Percentiles rank a stretch among this genome's conserved stretches.
Evolutionary conservation across 2,797 vertebrate species (phyloP).

Genomic region (Sebastes trivittatus): DNA sequence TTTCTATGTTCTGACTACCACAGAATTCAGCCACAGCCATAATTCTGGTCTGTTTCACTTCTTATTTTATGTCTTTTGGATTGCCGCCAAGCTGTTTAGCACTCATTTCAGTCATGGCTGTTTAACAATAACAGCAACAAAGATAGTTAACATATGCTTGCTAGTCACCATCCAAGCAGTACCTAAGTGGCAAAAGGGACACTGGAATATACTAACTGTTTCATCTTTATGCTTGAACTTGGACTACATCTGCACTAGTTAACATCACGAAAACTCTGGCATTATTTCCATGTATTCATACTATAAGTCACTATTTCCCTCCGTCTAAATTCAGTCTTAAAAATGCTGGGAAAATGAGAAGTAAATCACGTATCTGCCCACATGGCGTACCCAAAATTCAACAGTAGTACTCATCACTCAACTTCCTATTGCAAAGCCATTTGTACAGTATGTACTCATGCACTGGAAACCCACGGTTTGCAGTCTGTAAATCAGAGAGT

Average conservation of each 20-base stretch:
- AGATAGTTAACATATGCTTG: conserved; percentile 12
- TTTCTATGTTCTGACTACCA: conserved; percentile 24
- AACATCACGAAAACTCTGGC: neutral
- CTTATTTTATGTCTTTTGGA: conserved; percentile 48
- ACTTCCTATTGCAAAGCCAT: conserved; percentile 25
- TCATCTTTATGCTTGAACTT: neutral
- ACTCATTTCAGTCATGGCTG: conserved; percentile 12
- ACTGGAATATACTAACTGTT: conserved; percentile 25
- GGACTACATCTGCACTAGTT: neutral
- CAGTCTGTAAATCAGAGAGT: conserved; percentile 59
- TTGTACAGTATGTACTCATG: conserved; percentile 37
- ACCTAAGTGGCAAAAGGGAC: conserved; percentile 29
- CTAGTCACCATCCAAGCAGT: conserved; percentile 25
- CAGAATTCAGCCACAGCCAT: conserved; percentile 17
- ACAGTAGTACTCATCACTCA: conserved; percentile 12
- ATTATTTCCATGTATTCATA: conserved; percentile 6
- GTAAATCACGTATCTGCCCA: conserved; percentile 1
- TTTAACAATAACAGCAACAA: conserved; percentile 53
- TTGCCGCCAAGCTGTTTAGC: conserved; percentile 55
- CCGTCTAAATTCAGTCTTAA: neutral
- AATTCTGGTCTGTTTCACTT: conserved; percentile 23
- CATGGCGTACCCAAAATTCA: neutral
- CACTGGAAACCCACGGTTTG: conserved; percentile 53
- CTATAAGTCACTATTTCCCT: neutral
- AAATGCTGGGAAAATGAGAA: conserved; percentile 17